Percentiles rank a stretch among this genome's conserved stretches.
These are phyloP conservation scores for Heliconius congener DNA, from an alignment of 1,140 invertebrate genomes.

Conservation along the genomic window DNA sequence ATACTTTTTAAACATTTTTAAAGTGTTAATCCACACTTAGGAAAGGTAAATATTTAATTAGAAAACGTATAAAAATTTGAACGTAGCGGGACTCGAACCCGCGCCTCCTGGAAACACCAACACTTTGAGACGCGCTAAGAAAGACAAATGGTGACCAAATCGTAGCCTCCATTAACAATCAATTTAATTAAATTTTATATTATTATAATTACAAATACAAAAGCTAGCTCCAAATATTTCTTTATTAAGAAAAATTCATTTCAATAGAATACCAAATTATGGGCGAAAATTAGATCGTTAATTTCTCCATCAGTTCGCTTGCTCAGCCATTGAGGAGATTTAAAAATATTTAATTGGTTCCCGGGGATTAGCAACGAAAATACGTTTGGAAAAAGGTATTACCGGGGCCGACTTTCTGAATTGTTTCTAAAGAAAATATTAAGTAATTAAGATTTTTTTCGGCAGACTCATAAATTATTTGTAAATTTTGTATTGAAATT, in stretches of 20 bases:
- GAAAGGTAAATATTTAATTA: too few species aligned
- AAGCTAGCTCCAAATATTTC: not conserved
- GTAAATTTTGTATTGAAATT: not conserved
- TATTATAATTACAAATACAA: not conserved
- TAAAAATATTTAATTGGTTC: conserved; percentile 47
- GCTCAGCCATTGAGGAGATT: conserved; percentile 24
- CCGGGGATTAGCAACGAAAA: conserved; percentile 46
- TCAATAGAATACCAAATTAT: not conserved
- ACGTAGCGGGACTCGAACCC: too few species aligned
- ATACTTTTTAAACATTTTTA: too few species aligned
- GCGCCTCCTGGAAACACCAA: too few species aligned
- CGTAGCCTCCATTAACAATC: too few species aligned
- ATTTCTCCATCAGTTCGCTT: conserved; percentile 17
- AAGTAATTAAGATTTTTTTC: conserved; percentile 42
- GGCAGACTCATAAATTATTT: not conserved
- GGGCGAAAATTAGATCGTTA: conserved; percentile 4
- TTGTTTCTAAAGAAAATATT: conserved; percentile 41
- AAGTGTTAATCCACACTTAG: too few species aligned
- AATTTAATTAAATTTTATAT: too few species aligned
- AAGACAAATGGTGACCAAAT: too few species aligned
- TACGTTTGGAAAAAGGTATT: conserved; percentile 35
- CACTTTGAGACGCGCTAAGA: too few species aligned
- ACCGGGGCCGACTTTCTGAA: conserved; percentile 32
- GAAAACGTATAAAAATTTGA: too few species aligned
- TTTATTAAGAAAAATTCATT: not conserved